phyloP scores from a whole-genome alignment of 2,888 invertebrate species.

The Agrochola circellaris region DNA sequence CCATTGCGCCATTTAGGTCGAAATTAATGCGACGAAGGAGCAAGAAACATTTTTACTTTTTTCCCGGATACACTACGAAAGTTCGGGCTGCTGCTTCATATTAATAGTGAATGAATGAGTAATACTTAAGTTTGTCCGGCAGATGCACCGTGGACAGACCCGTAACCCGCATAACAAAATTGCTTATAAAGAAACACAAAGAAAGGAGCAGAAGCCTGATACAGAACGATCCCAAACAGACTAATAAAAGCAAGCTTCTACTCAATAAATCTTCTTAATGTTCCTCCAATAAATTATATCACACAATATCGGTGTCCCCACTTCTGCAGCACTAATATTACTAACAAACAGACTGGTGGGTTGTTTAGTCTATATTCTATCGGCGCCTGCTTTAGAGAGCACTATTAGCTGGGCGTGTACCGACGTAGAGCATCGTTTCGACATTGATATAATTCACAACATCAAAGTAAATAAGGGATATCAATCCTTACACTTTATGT shows the following conservation, averaged over 20 bases:
- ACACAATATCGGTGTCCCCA: conserved; percentile 33
- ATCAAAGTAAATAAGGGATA: conserved; percentile 53
- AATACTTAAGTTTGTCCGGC: not conserved
- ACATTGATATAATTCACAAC: conserved; percentile 63
- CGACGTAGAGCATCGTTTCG: conserved; percentile 31
- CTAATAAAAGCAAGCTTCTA: conserved; percentile 33
- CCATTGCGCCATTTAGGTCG: conserved; percentile 49
- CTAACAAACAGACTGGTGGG: conserved; percentile 21
- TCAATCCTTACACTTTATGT: conserved; percentile 41
- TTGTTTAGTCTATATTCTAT: conserved; percentile 56
- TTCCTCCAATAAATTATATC: conserved; percentile 41
- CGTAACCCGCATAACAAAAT: not conserved
- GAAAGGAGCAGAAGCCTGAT: conserved; percentile 3
- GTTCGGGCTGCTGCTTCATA: not conserved
- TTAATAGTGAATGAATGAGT: conserved; percentile 1
- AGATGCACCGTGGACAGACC: too few species aligned
- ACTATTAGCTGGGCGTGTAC: conserved; percentile 42
- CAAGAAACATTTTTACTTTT: not conserved
- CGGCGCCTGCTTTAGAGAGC: conserved; percentile 32
- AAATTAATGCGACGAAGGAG: conserved; percentile 41
- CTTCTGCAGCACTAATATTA: conserved; percentile 20
- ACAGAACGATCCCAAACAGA: conserved; percentile 9
- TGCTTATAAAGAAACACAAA: conserved; percentile 20
- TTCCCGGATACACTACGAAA: not conserved
- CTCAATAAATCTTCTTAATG: conserved; percentile 42